Evolutionary conservation across 2,797 vertebrate genomes (phyloP).

Genomic region (Malurus leucopterus): DNA sequence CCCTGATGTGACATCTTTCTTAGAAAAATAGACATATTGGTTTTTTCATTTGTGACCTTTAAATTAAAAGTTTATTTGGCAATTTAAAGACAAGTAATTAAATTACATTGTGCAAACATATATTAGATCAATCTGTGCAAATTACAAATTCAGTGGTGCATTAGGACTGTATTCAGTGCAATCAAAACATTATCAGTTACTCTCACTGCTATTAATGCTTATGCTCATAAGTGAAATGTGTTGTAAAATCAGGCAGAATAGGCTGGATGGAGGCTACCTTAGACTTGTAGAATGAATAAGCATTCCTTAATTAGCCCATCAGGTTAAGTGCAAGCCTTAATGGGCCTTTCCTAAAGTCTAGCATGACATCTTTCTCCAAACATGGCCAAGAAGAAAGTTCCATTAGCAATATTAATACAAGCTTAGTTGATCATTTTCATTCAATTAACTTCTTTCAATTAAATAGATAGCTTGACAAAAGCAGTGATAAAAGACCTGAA

Average conservation of each 20-base stretch:
- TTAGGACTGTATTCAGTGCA: slow-evolving; percentile 66
- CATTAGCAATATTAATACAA: slow-evolving; percentile 99
- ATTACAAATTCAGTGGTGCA: slow-evolving; percentile 66
- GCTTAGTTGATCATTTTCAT: slow-evolving; percentile 99
- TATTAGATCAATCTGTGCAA: slow-evolving; percentile 52
- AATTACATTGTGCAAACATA: slow-evolving; percentile 67
- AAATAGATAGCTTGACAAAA: slow-evolving; percentile 99
- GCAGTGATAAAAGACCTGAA: slow-evolving; percentile 96
- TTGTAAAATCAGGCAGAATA: slow-evolving; percentile 86
- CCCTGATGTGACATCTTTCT: not conserved
- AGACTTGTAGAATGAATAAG: slow-evolving; percentile 94
- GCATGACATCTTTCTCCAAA: slow-evolving; percentile 96
- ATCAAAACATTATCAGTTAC: slow-evolving; percentile 78
- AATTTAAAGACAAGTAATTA: slow-evolving; percentile 60
- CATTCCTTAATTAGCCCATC: slow-evolving; percentile 98
- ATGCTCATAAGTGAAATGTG: slow-evolving; percentile 89
- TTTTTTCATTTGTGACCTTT: slow-evolving; percentile 17
- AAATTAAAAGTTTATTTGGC: slow-evolving; percentile 49
- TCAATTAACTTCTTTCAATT: slow-evolving; percentile 99
- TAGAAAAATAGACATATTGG: not conserved
- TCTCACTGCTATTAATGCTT: slow-evolving; percentile 71
- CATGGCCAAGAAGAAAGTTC: slow-evolving; percentile 98
- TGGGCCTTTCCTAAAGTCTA: slow-evolving; percentile 97
- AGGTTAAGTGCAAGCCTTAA: slow-evolving; percentile 99
- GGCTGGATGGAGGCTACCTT: slow-evolving; percentile 79